Base-by-base conservation (phyloP, 2,888 invertebrate genomes). In the Diplolepis rosae region DNA sequence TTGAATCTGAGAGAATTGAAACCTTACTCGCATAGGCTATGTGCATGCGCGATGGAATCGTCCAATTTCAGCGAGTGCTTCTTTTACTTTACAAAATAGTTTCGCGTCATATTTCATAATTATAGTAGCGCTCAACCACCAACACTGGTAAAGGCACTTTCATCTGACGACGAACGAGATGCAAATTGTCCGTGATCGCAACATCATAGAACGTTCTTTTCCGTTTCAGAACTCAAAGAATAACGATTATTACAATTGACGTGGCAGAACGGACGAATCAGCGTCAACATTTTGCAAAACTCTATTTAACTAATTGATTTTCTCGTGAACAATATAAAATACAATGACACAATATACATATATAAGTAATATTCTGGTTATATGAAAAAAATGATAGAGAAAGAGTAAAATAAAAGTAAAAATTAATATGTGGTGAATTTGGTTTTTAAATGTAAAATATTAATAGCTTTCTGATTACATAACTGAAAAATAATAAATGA, bases 1-100 rank as follows among this genome's bases (percentile, higher is more conserved):
- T n/a, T n/a, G n/a, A n/a, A n/a, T n/a, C n/a, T 24, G 24, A 7
- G 24, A 4, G 27, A 39, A 24, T n/a, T n/a, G 9, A 24, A 0
- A 24, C n/a, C 22, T 24, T n/a, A n/a, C 9, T 2, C 35, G n/a
- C 18, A 24, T 35, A 56, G 22, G 18, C 18, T 48, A 22, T 18
- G 11, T 22, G 35, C 61, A 39, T 35, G 61, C 39, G 61, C 39
- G n/a, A 24, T 61, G 35, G 4, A 61, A 61, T n/a, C 24, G 61
- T 61, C 61, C 61, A 61, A 61, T 61, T 61, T 61, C 39, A 42
- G 39, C 39, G 61, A 61, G 61, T 61, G 39, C 61, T 39, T 61
- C 39, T 61, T 61, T 24, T 22, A 7, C 6, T 27, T n/a, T 24
- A n/a, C 27, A 24, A 13, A 24, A 39, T 61, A 27, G 39, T 35